Base-by-base conservation (phyloP, 1,140 invertebrate genomes). In the Habropoda laboriosa region DNA sequence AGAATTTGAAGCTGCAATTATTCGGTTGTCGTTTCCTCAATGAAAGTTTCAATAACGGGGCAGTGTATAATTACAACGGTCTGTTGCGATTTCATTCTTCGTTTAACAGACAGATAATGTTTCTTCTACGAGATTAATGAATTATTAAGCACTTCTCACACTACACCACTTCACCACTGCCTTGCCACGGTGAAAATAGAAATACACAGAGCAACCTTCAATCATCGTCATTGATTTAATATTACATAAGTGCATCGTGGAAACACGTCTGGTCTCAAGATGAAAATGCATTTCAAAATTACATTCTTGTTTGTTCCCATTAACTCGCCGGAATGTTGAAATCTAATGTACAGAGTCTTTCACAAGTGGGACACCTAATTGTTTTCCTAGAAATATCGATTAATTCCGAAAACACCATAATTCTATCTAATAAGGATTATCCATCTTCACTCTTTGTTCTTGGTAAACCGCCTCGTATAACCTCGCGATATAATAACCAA, bases 81-180 rank as follows among this genome's bases (percentile, higher is more conserved):
- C 16, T 16, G 7, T 30, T 1, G 16, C 32, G 0, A 21, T 51
- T 49, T 30, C 8, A 58, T 35, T 13, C 7, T 5, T 12, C 13
- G 47, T 30, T 40, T 53, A 51, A 40, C 7, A 53, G 53, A 64
- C 24, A 4, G 8, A 6, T 18, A 7, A 51, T n/a, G 8, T n/a
- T 40, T 2, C 16, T 32, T 53, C 4, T 18, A 10, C 1, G 1
- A 2, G 24, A n/a, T n/a, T 35, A 35, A 75, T 67, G 61, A 66
- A 67, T 75, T 42, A 66, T 75, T 75, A 42, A 66, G 42, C 21
- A 30, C 7, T 0, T 63, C 3, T 42, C 32, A n/a, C 21, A 58
- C 38, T 32, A 24, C 24, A n/a, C n/a, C 24, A 18, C 5, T 38
- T 30, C 47, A 32, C 0, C 18, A 47, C 55, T 24, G 42, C 21